These are phyloP conservation scores for Motacilla alba DNA, from an alignment of 2,113 vertebrate species.

Conservation along the genomic window DNA sequence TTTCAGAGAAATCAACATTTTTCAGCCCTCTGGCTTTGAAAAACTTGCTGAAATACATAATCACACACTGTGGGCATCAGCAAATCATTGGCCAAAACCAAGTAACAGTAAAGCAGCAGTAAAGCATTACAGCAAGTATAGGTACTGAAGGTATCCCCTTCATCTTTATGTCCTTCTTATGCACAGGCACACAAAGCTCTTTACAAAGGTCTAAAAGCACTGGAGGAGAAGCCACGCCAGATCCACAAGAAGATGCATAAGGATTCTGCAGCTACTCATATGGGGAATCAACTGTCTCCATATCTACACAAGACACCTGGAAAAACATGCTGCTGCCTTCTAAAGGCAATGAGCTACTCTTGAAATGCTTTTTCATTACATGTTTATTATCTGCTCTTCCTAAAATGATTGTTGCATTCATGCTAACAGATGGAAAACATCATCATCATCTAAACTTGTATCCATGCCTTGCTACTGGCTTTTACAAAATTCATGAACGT, in stretches of 20 bases:
- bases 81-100: neutral
- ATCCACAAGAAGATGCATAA: neutral
- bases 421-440: constrained; percentile 42
- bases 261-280: neutral
- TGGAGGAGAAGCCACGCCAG: neutral
- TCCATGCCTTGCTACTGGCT: constrained; percentile 15
- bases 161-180: neutral
- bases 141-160: neutral
- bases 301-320: neutral
- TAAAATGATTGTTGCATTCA: neutral
- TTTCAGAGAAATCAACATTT: neutral
- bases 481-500: neutral
- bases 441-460: constrained; percentile 13
- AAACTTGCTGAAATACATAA: neutral
- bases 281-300: neutral
- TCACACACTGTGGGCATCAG: neutral
- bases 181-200: neutral
- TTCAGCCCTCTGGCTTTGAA: neutral
- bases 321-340: neutral
- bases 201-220: neutral
- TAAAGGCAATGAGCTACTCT: neutral
- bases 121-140: neutral
- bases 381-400: neutral
- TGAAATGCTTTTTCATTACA: neutral
- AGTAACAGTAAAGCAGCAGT: neutral